These are phyloP conservation scores for Urocynchramus pylzowi DNA, from an alignment of 2,113 vertebrate genomes.

Conservation along the genomic window DNA sequence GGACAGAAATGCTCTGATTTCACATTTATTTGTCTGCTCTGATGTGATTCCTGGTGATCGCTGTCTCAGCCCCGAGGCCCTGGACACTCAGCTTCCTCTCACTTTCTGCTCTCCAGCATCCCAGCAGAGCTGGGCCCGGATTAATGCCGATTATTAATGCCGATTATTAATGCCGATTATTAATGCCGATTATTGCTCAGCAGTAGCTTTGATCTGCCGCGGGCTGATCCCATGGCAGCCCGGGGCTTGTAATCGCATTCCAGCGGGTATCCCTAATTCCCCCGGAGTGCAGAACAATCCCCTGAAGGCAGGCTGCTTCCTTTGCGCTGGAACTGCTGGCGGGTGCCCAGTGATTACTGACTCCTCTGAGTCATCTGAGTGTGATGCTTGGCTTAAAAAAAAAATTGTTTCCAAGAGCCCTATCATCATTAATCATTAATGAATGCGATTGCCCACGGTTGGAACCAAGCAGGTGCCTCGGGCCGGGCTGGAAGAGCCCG, in stretches of 20 bases:
- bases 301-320: neutral
- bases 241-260: slow-evolving; percentile 30
- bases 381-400: slow-evolving; percentile 18
- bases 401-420: neutral
- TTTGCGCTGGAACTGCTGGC: neutral
- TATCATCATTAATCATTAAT: slow-evolving; percentile 21
- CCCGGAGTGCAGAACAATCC: slow-evolving; percentile 35
- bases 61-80: neutral
- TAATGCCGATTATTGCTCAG: neutral
- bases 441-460: neutral
- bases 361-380: slow-evolving; percentile 27
- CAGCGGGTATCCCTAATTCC: slow-evolving; percentile 45
- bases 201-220: neutral
- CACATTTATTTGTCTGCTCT: neutral
- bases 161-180: too few species aligned
- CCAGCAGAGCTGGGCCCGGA: neutral
- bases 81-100: neutral
- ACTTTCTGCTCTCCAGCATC: neutral
- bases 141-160: neutral
- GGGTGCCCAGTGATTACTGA: neutral
- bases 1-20: neutral
- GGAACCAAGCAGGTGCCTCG: neutral
- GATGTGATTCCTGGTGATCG: neutral
- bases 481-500: neutral
- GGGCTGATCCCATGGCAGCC: neutral